Conservation (phyloP, 2,113 vertebrate genomes). For the Psittacula cyanocephala region DNA sequence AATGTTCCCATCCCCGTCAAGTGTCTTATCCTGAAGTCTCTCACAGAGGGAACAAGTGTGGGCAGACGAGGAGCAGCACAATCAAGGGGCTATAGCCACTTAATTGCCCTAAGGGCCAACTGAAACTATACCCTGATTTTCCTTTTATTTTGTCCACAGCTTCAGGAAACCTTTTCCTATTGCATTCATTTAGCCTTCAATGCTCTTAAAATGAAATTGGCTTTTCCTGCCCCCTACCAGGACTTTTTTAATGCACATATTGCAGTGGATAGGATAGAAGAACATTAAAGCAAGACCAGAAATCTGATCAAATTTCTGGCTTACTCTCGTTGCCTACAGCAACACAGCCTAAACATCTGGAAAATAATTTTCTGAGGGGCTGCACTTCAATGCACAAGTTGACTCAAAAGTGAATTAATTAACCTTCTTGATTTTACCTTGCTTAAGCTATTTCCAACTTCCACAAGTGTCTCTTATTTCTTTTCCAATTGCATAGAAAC, state of each 20-base stretch:
- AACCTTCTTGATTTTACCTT: conserved; percentile 13
- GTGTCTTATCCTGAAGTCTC: neutral
- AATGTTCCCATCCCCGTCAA: neutral
- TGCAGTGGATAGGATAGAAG: neutral
- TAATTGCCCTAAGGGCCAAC: neutral
- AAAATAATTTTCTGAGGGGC: neutral
- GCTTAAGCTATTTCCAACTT: neutral
- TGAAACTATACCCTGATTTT: neutral
- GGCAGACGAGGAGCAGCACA: neutral
- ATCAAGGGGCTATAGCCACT: neutral
- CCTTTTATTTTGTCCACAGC: neutral
- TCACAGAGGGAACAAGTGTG: neutral
- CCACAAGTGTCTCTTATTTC: neutral
- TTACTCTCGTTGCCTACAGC: neutral
- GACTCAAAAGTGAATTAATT: neutral
- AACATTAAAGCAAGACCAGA: neutral
- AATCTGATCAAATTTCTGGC: neutral
- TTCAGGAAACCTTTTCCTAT: neutral
- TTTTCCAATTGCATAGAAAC: neutral
- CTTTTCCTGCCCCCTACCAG: neutral
- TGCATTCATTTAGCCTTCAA: neutral
- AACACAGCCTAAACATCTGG: neutral
- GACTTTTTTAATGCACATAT: neutral
- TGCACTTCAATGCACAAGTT: neutral
- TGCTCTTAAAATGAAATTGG: neutral